Conservation (phyloP, 2,797 vertebrate species). For the Acanthurus leucopareius region DNA sequence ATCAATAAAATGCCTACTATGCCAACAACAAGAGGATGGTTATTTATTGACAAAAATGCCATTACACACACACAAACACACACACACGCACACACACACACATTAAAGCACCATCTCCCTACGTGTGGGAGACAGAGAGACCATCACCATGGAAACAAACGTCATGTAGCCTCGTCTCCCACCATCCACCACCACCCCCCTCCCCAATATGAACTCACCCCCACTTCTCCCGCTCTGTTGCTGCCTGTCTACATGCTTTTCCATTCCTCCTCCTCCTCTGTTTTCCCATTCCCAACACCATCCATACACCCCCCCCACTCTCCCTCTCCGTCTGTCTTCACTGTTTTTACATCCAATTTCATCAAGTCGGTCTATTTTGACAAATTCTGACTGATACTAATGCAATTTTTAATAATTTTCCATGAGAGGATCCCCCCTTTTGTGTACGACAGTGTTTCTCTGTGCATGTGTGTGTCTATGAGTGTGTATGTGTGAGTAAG, state of each 20-base stretch:
- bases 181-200: conserved; percentile 66
- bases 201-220: conserved; percentile 77
- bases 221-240: conserved; percentile 54
- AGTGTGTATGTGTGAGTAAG: not conserved
- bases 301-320: conserved; percentile 55
- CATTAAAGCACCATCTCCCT: conserved; percentile 76
- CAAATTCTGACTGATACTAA: conserved; percentile 1
- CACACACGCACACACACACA: conserved; percentile 40
- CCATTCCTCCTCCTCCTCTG: conserved; percentile 46
- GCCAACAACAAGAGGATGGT: conserved; percentile 48
- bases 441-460: conserved; percentile 2
- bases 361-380: conserved; percentile 13
- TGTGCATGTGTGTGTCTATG: conserved; percentile 1
- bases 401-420: not conserved
- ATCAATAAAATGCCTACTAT: conserved; percentile 63
- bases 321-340: conserved; percentile 15
- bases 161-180: conserved; percentile 81
- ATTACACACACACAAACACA: conserved; percentile 39
- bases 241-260: conserved; percentile 57
- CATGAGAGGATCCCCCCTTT: conserved; percentile 5
- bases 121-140: conserved; percentile 82
- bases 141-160: conserved; percentile 86
- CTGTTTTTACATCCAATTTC: conserved; percentile 19
- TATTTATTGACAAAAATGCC: conserved; percentile 73
- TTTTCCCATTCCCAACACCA: conserved; percentile 57